Percentiles rank a stretch among this genome's conserved stretches.
Evolutionary conservation across 2,888 invertebrate genomes (phyloP).

Genomic region (Epistrophe grossulariae): DNA sequence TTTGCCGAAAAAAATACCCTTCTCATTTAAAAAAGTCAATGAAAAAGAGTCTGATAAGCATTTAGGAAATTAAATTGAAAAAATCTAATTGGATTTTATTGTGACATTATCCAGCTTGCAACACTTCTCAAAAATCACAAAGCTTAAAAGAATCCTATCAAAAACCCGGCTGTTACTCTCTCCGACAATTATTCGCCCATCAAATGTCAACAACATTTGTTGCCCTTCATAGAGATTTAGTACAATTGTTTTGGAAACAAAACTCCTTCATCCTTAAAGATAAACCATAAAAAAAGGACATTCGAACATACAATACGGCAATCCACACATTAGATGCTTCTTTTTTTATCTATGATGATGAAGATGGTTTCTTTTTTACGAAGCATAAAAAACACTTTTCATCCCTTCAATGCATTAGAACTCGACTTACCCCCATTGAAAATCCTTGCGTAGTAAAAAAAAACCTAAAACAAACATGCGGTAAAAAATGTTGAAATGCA

Average conservation of each 20-base stretch:
- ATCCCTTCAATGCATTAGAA: conserved; percentile 41
- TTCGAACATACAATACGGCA: conserved; percentile 31
- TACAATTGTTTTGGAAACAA: conserved; percentile 51
- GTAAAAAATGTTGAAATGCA: conserved; percentile 78
- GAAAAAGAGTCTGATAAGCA: neutral
- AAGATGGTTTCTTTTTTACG: neutral
- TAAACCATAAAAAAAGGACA: conserved; percentile 41
- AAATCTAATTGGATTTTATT: conserved; percentile 20
- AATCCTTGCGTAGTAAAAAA: conserved; percentile 15
- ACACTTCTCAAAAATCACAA: conserved; percentile 12
- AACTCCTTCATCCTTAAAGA: conserved; percentile 33
- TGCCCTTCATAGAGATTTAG: conserved; percentile 27
- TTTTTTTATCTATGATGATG: conserved; percentile 12
- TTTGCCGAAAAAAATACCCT: too few relatives aligned
- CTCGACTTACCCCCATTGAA: conserved; percentile 24
- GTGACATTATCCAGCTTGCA: conserved; percentile 15
- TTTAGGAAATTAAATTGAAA: neutral
- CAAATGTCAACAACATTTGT: conserved; percentile 67
- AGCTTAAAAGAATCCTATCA: conserved; percentile 21
- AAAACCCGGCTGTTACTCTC: conserved; percentile 30
- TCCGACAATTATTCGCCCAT: conserved; percentile 49
- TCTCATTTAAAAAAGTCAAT: neutral
- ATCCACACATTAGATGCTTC: conserved; percentile 38
- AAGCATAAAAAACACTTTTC: conserved; percentile 8
- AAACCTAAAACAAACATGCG: conserved; percentile 63